Conservation (phyloP, 2,797 vertebrate species). For the Helicolenus hilgendorfi region DNA sequence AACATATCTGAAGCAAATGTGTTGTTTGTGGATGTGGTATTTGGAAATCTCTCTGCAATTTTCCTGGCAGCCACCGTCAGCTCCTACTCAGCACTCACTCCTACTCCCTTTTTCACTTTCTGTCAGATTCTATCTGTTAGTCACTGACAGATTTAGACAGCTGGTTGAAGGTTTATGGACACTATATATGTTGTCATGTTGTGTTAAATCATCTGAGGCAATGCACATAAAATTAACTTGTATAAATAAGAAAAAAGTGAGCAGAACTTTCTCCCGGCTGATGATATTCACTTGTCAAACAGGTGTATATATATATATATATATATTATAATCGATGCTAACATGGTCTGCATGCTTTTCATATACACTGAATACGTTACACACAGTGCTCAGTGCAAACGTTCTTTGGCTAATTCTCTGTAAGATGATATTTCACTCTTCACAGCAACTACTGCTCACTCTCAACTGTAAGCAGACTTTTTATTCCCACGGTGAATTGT, state of each 20-base stretch:
- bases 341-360: neutral
- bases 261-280: neutral
- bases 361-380: neutral
- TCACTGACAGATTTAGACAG: slow-evolving; percentile 53
- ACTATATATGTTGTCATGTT: neutral
- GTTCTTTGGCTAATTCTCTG: neutral
- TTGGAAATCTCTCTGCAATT: slow-evolving; percentile 82
- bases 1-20: slow-evolving; percentile 76
- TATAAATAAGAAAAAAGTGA: neutral
- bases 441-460: neutral
- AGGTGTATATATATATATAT: neutral
- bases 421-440: neutral
- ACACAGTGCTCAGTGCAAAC: neutral
- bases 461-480: neutral
- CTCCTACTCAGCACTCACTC: slow-evolving; percentile 49
- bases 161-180: slow-evolving; percentile 1
- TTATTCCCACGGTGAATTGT: neutral
- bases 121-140: slow-evolving; percentile 23
- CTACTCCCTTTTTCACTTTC: slow-evolving; percentile 37
- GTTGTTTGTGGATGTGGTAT: slow-evolving; percentile 88
- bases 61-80: slow-evolving; percentile 79
- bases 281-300: slow-evolving; percentile 1
- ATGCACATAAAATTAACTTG: neutral
- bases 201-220: slow-evolving; percentile 33
- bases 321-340: neutral